These are phyloP conservation scores for Drosophila putrida DNA, from an alignment of 2,888 invertebrate genomes.

Conservation along the genomic window DNA sequence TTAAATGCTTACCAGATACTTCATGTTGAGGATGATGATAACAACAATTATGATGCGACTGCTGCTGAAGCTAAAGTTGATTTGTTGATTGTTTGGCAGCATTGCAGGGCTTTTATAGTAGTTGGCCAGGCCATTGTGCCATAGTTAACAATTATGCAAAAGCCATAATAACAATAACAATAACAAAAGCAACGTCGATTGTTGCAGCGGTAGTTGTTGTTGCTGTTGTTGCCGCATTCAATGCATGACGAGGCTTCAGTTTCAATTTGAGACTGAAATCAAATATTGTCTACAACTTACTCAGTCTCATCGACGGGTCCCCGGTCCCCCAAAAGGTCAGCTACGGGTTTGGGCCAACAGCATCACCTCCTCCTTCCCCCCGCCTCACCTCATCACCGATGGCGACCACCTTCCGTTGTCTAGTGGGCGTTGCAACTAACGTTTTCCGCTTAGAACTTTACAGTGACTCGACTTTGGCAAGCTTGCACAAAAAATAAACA, in stretches of 20 bases:
- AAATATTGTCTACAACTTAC: constrained; percentile 49
- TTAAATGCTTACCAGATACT: constrained; percentile 64
- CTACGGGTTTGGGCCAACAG: background rate
- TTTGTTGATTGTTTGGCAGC: constrained; percentile 55
- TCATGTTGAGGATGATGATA: constrained; percentile 53
- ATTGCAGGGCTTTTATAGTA: constrained; percentile 63
- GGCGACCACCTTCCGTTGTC: constrained; percentile 5
- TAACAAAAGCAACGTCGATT: constrained; percentile 33
- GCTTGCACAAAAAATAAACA: constrained; percentile 8
- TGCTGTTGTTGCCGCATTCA: constrained; percentile 36
- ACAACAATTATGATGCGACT: constrained; percentile 7
- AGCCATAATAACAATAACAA: constrained; percentile 38
- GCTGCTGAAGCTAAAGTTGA: constrained; percentile 37
- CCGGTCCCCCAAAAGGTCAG: constrained; percentile 66
- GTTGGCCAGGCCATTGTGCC: constrained; percentile 58
- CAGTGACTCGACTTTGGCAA: background rate
- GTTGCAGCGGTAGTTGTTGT: constrained; percentile 33
- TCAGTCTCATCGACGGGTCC: constrained; percentile 9
- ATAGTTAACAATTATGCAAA: constrained; percentile 75
- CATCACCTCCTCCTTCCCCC: no score
- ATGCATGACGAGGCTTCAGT: constrained; percentile 44
- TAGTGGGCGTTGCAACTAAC: constrained; percentile 70
- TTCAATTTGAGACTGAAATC: constrained; percentile 47
- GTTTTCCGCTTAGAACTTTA: constrained; percentile 41
- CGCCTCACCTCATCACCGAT: background rate